Percentiles rank a stretch among this genome's conserved stretches.
Conservation (phyloP, 2,888 invertebrate genomes). For the Phyllotreta striolata region DNA sequence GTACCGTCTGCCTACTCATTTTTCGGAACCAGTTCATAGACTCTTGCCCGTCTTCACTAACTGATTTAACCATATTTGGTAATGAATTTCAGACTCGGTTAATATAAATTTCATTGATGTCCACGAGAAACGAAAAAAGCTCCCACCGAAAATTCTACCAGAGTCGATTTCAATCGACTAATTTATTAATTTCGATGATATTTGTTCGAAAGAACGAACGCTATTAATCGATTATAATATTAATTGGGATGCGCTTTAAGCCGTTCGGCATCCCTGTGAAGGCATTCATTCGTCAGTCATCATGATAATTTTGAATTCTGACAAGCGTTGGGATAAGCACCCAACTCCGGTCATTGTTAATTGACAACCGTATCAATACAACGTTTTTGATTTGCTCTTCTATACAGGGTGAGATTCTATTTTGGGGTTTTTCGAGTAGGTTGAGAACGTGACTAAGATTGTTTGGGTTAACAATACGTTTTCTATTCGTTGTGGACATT, state of each 20-base stretch:
- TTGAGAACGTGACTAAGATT: no score
- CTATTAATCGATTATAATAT: no score
- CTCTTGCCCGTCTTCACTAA: slow-evolving; percentile 29
- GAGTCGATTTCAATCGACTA: no score
- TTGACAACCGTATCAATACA: slow-evolving; percentile 33
- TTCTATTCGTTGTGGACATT: no score
- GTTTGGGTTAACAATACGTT: no score
- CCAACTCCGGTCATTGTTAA: slow-evolving; percentile 36
- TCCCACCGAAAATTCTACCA: background rate
- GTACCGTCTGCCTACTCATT: slow-evolving; percentile 37
- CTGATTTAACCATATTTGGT: slow-evolving; percentile 51
- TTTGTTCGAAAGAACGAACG: no score
- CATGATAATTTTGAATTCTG: slow-evolving; percentile 32
- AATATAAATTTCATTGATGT: slow-evolving; percentile 52
- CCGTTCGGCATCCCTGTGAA: slow-evolving; percentile 20
- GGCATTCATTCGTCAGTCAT: slow-evolving; percentile 31
- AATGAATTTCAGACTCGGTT: slow-evolving; percentile 52
- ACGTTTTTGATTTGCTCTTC: slow-evolving; percentile 27
- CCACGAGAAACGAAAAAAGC: slow-evolving; percentile 5
- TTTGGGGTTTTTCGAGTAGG: no score
- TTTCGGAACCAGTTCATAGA: slow-evolving; percentile 37
- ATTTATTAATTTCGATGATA: no score
- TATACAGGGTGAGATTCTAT: background rate
- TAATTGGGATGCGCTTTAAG: slow-evolving; percentile 4
- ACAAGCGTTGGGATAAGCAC: slow-evolving; percentile 34